phyloP scores from a whole-genome alignment of 2,113 vertebrate species.

The Corythoichthys intestinalis region DNA sequence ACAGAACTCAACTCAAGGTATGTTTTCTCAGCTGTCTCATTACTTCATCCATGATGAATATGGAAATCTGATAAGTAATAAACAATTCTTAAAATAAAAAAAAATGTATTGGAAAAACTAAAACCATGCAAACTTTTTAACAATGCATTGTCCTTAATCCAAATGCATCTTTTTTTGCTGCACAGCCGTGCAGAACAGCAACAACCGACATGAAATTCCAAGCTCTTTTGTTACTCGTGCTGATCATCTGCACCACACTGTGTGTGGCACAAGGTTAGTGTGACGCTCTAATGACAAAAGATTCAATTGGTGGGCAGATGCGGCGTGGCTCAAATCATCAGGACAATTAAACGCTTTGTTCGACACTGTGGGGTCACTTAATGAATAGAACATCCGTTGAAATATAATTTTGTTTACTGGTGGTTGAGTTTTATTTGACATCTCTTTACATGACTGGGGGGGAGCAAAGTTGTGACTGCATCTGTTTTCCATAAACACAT shows the following conservation, averaged over 20 bases:
- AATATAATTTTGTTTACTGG: not conserved
- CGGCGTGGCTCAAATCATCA: not conserved
- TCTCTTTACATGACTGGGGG: not conserved
- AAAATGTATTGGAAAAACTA: not conserved
- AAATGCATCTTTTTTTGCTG: constrained; percentile 15
- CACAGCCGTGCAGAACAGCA: constrained; percentile 25
- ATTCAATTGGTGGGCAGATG: not conserved
- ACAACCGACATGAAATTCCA: constrained; percentile 64
- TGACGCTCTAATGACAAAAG: not conserved
- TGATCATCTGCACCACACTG: constrained; percentile 64
- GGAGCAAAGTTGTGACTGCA: not conserved
- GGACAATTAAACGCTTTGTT: not conserved
- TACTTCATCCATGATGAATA: not conserved
- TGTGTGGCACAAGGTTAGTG: constrained; percentile 69
- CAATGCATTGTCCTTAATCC: not conserved
- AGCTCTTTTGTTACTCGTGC: constrained; percentile 54
- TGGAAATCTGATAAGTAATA: not conserved
- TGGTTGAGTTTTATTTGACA: not conserved
- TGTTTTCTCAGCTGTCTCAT: not conserved
- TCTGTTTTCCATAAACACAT: constrained; percentile 22
- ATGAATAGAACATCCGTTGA: not conserved
- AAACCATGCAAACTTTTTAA: not conserved
- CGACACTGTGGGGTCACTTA: not conserved
- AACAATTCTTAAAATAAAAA: not conserved
- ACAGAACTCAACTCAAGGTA: constrained; percentile 34